phyloP scores from a whole-genome alignment of 2,797 vertebrate genomes.

The Podarcis siculus region DNA sequence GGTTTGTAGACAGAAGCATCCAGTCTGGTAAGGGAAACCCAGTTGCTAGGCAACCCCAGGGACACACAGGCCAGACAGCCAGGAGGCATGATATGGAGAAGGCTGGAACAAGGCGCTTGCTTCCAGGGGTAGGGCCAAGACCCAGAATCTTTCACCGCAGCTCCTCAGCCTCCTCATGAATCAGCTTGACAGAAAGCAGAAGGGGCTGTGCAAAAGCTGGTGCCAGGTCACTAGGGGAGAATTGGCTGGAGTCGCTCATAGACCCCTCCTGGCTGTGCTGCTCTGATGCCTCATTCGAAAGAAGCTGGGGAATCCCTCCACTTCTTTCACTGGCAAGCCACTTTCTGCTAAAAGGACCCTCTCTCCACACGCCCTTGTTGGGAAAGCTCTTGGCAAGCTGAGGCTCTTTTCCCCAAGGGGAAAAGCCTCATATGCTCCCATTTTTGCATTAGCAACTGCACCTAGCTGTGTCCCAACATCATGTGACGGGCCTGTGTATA shows the following conservation, averaged over 20 bases:
- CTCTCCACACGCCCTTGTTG: neutral
- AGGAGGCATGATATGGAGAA: neutral
- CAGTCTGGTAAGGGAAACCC: neutral
- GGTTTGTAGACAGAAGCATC: slow-evolving; percentile 17
- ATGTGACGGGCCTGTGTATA: neutral
- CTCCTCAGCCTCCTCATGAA: neutral
- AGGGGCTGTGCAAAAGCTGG: neutral
- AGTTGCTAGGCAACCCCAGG: neutral
- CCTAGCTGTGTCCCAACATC: neutral
- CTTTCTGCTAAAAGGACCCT: neutral
- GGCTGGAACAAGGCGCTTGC: neutral
- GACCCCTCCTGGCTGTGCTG: neutral
- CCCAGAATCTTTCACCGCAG: neutral
- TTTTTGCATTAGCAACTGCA: neutral
- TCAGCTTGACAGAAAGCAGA: neutral
- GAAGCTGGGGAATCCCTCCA: neutral
- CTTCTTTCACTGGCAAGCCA: neutral
- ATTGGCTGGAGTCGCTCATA: neutral
- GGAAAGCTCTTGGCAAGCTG: neutral
- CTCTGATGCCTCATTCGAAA: neutral
- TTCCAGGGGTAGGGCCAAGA: neutral
- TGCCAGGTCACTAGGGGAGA: neutral
- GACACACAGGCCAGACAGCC: neutral
- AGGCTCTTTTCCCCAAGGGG: neutral
- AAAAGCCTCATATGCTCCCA: neutral